Conservation (phyloP, 2,888 invertebrate genomes). For the Papilio demoleus region DNA sequence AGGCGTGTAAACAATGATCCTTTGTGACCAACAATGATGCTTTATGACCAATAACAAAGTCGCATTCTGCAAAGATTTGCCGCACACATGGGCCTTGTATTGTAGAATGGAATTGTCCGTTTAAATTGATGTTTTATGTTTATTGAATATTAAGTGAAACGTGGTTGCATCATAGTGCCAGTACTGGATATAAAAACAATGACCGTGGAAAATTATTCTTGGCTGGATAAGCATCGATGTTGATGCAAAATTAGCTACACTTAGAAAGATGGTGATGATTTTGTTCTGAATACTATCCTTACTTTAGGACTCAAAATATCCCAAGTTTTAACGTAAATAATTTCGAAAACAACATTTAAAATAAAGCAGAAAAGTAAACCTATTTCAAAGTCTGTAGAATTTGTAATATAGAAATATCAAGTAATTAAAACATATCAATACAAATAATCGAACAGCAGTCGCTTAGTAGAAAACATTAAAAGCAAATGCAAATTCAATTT, state of each 20-base stretch:
- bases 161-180: constrained; percentile 54
- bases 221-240: neutral
- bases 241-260: neutral
- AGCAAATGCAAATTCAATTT: constrained; percentile 32
- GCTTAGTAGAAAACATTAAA: constrained; percentile 27
- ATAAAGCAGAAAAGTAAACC: neutral
- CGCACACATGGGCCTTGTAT: constrained; percentile 59
- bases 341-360: too few species aligned
- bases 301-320: too few species aligned
- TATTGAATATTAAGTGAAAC: constrained; percentile 56
- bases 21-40: constrained; percentile 71
- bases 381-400: neutral
- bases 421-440: constrained; percentile 15
- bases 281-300: too few species aligned
- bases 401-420: constrained; percentile 1
- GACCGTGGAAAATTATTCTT: neutral
- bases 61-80: constrained; percentile 75
- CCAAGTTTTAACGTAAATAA: too few species aligned
- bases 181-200: constrained; percentile 1
- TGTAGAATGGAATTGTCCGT: constrained; percentile 62
- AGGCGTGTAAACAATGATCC: constrained; percentile 67
- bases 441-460: neutral
- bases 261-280: too few species aligned
- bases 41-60: constrained; percentile 72
- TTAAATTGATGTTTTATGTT: constrained; percentile 56